Evolutionary conservation across 2,113 vertebrate genomes (phyloP).

Genomic region (Tiliqua scincoides): DNA sequence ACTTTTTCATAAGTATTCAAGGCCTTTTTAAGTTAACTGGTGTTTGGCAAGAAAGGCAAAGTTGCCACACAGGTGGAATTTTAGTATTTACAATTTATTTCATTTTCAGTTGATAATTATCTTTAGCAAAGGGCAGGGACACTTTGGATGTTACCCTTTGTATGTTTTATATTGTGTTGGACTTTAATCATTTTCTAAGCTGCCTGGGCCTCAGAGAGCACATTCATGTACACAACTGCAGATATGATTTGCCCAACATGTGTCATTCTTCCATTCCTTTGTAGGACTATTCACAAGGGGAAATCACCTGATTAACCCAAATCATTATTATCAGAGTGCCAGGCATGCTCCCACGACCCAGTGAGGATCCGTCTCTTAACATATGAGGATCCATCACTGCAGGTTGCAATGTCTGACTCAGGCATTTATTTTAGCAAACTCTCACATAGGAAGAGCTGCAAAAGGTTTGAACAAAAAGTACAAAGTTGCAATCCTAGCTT

Average conservation of each 20-base stretch:
- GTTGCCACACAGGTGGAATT: background rate
- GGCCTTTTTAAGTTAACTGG: background rate
- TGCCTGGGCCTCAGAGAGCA: background rate
- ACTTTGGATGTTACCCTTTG: too few relatives aligned
- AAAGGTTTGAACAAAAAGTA: background rate
- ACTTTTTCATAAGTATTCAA: background rate
- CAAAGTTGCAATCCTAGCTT: background rate
- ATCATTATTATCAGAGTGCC: background rate
- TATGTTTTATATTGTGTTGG: background rate
- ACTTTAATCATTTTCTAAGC: background rate
- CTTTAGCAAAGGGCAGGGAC: too few relatives aligned
- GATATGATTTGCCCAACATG: background rate
- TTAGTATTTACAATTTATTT: background rate
- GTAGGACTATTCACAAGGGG: background rate
- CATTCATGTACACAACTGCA: too few relatives aligned
- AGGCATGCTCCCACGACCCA: background rate
- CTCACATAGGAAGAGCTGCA: background rate
- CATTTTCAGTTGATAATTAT: background rate
- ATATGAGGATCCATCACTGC: background rate
- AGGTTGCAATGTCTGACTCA: background rate
- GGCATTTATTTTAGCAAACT: background rate
- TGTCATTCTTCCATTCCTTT: background rate
- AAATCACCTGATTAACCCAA: background rate
- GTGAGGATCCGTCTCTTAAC: too few relatives aligned
- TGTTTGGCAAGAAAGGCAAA: background rate